Conservation (phyloP, 2,113 vertebrate species). For the Phyllostomus discolor region DNA sequence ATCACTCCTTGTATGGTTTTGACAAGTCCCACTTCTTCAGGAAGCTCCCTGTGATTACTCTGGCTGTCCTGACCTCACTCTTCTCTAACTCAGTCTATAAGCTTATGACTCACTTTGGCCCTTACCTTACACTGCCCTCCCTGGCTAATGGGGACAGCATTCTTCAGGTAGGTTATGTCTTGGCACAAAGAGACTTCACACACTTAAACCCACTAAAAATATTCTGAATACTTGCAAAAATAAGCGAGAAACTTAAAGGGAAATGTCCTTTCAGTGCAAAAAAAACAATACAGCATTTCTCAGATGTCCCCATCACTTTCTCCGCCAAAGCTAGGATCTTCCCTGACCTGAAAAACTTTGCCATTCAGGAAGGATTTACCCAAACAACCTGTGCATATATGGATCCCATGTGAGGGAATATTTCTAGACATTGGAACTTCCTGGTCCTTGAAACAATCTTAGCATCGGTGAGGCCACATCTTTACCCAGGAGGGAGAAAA, state of each 20-base stretch:
- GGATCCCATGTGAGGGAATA: neutral
- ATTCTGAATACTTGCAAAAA: constrained; percentile 3
- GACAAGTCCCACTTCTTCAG: neutral
- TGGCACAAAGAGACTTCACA: neutral
- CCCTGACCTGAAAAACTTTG: neutral
- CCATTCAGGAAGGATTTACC: neutral
- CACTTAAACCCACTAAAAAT: neutral
- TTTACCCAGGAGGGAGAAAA: neutral
- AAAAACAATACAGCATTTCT: neutral
- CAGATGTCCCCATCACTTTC: neutral
- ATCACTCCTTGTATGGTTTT: neutral
- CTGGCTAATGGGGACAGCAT: neutral
- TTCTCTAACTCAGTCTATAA: neutral
- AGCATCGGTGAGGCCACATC: neutral
- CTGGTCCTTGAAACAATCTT: neutral
- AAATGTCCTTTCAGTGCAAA: neutral
- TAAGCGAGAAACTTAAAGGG: neutral
- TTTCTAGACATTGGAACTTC: neutral
- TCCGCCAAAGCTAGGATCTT: neutral
- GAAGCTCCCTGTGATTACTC: neutral
- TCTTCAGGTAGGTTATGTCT: neutral
- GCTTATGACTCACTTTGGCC: neutral
- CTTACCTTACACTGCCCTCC: neutral
- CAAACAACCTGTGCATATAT: neutral
- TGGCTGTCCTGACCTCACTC: neutral